Evolutionary conservation across 2,888 invertebrate genomes (phyloP).

Genomic region (Ceraclea dissimilis): DNA sequence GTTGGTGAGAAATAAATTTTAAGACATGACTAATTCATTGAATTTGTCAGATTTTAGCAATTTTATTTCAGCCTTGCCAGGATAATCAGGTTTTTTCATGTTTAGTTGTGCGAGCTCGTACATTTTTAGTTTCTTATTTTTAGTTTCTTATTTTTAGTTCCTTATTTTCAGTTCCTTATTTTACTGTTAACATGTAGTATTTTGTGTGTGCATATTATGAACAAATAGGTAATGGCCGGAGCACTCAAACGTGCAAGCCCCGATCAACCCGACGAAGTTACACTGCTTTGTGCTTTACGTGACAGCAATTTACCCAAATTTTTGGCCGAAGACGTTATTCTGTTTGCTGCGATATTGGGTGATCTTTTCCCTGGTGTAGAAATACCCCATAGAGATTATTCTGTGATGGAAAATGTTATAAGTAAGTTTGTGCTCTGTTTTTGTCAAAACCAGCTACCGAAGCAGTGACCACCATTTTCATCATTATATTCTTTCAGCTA

Average conservation of each 20-base stretch:
- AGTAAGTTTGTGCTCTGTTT: constrained; percentile 28
- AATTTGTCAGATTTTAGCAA: neutral
- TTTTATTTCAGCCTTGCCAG: neutral
- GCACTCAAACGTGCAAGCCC: constrained; percentile 78
- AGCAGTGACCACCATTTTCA: neutral
- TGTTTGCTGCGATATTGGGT: constrained; percentile 83
- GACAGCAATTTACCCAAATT: constrained; percentile 91
- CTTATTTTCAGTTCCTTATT: too few species aligned
- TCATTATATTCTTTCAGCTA: neutral
- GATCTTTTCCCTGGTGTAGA: constrained; percentile 82
- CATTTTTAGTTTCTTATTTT: too few species aligned
- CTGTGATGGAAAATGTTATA: constrained; percentile 61
- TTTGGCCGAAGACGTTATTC: constrained; percentile 70
- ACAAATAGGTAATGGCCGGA: constrained; percentile 73
- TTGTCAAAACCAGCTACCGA: too few species aligned
- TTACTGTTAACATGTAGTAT: too few species aligned
- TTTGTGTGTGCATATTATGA: too few species aligned
- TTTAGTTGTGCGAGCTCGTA: too few species aligned
- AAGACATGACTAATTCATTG: too few species aligned
- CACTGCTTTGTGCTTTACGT: constrained; percentile 74
- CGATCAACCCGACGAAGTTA: constrained; percentile 75
- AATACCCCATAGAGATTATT: constrained; percentile 74
- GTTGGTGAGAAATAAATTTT: constrained; percentile 46
- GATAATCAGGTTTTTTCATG: too few species aligned
- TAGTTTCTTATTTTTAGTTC: too few species aligned